Evolutionary conservation across 2,797 vertebrate genomes (phyloP).

Genomic region (Carcharodon carcharias): DNA sequence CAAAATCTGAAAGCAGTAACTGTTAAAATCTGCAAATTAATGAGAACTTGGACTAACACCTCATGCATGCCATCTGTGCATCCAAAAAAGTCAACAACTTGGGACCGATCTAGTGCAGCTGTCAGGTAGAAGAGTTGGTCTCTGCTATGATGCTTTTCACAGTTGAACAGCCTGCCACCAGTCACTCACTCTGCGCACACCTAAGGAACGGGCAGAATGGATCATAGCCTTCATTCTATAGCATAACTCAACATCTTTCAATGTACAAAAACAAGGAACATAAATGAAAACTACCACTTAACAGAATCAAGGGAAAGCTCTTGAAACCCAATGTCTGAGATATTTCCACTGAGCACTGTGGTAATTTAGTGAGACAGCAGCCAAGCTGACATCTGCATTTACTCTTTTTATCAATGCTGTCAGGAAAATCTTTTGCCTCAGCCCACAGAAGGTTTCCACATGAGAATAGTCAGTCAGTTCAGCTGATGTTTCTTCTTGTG

Average conservation of each 20-base stretch:
- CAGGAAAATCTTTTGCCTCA: neutral
- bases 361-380: neutral
- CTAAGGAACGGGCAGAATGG: neutral
- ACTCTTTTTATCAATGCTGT: neutral
- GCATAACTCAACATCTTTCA: neutral
- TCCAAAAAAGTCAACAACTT: neutral
- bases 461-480: neutral
- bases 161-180: neutral
- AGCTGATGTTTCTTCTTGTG: neutral
- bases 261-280: neutral
- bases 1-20: neutral
- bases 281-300: neutral
- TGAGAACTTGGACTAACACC: neutral
- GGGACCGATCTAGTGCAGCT: neutral
- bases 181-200: neutral
- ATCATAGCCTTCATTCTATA: neutral
- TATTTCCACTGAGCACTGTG: neutral
- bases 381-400: constrained; percentile 2
- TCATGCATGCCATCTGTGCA: neutral
- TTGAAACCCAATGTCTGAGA: neutral
- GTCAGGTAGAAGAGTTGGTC: neutral
- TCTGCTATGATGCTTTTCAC: neutral
- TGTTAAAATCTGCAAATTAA: neutral
- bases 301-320: neutral
- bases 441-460: neutral